These are phyloP conservation scores for Ptychodera flava DNA, from an alignment of 35 echinoderm and acorn worm species.

Conservation along the genomic window DNA sequence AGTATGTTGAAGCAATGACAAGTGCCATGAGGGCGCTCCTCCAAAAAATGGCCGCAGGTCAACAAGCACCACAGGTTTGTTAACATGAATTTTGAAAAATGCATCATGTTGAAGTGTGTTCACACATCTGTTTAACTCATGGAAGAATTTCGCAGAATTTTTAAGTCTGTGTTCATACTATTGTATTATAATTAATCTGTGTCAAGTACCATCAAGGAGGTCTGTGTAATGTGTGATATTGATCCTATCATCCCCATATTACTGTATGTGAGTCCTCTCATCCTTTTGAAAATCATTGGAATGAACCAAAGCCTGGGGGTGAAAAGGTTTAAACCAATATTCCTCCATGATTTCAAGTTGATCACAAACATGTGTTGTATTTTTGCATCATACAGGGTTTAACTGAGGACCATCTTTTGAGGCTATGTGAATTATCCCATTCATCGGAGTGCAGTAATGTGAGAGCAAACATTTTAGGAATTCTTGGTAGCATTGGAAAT, in stretches of 20 bases:
- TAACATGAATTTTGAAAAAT: not conserved
- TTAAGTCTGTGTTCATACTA: no score
- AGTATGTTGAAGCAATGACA: slow-evolving; percentile 75
- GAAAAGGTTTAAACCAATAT: no score
- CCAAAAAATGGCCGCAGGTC: slow-evolving; percentile 80
- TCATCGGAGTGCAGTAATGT: slow-evolving; percentile 29
- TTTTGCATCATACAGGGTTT: slow-evolving; percentile 46
- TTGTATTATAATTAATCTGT: no score
- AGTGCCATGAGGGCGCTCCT: slow-evolving; percentile 79
- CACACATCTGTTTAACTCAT: no score
- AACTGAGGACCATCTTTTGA: slow-evolving; percentile 56
- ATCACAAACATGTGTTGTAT: not conserved
- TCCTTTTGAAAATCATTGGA: no score
- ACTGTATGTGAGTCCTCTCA: no score
- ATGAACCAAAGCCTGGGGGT: no score
- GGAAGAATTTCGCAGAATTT: no score
- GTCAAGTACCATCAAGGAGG: no score
- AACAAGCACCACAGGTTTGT: slow-evolving; percentile 71
- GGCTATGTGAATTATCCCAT: slow-evolving; percentile 50
- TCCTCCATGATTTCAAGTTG: not conserved
- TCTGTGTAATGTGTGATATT: no score
- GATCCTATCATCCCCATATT: no score
- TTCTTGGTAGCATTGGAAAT: slow-evolving; percentile 84
- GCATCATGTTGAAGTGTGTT: no score
- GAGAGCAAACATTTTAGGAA: slow-evolving; percentile 69